phyloP scores from a whole-genome alignment of 1,140 invertebrate genomes.

The Pseudobourletiella spinata region DNA sequence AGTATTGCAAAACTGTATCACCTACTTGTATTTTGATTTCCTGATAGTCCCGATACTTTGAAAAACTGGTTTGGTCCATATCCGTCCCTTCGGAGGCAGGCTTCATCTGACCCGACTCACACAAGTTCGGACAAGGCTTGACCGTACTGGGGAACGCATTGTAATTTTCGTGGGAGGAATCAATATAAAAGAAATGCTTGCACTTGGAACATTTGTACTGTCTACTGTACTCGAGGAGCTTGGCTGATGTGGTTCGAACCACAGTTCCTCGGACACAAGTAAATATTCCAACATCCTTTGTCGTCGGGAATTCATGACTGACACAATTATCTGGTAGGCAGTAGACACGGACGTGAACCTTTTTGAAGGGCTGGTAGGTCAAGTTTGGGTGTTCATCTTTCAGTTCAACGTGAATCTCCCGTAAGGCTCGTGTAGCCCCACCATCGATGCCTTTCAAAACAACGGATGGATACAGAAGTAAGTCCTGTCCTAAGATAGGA shows the following conservation, averaged over 20 bases:
- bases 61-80: slow-evolving; percentile 47
- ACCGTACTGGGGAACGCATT: slow-evolving; percentile 16
- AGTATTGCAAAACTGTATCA: too few relatives aligned
- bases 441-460: slow-evolving; percentile 53
- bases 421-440: slow-evolving; percentile 52
- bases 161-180: slow-evolving; percentile 44
- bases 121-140: slow-evolving; percentile 24
- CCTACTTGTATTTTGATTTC: slow-evolving; percentile 79
- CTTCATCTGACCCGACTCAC: slow-evolving; percentile 27
- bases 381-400: slow-evolving; percentile 36
- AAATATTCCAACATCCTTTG: slow-evolving; percentile 57
- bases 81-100: slow-evolving; percentile 47
- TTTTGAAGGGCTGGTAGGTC: slow-evolving; percentile 48
- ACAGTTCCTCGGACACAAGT: slow-evolving; percentile 58
- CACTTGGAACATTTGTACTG: slow-evolving; percentile 70
- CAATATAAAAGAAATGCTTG: slow-evolving; percentile 53
- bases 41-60: slow-evolving; percentile 76
- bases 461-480: slow-evolving; percentile 48
- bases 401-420: slow-evolving; percentile 45
- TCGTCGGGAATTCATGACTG: slow-evolving; percentile 52
- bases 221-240: slow-evolving; percentile 64
- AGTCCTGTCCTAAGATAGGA: slow-evolving; percentile 47
- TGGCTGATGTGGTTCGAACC: slow-evolving; percentile 61
- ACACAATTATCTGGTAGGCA: slow-evolving; percentile 52
- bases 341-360: slow-evolving; percentile 55